Evolutionary conservation across 2,888 invertebrate genomes (phyloP), one percentile per base, ranked within the genome.

Genomic region (Acronicta leporina): DNA sequence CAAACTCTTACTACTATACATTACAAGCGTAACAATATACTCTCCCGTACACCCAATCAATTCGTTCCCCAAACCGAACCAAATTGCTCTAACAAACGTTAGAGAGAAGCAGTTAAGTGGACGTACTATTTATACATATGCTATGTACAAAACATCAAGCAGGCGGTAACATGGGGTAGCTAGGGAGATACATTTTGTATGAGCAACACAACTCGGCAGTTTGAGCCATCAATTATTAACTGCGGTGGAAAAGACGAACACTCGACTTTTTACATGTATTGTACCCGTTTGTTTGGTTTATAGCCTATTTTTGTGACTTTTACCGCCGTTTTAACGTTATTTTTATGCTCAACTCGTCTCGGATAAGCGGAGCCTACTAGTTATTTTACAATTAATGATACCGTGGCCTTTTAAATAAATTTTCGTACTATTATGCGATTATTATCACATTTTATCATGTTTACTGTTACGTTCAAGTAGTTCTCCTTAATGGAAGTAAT

Each of bases 151-250:
- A 78, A 76, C 83, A 86, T 85, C 81, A 81, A 85, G 82, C 86
- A 90, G 90, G 92, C 92, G 92, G 92, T 84, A 93, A 93, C 93
- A 90, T 76, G 83, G 88, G 89, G 90, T 85, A 88, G 87, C 84
- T 83, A 80, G 88, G 90, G 90, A 85, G 82, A 84, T 94, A 83
- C 92, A 94, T 94, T 92, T 92, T 94, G 86, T 87, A 94, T 91
- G 92, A 92, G 91, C 80, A 87, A 94, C 94, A 94, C 94, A 94
- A 92, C 94, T 94, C 94, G 89, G 92, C 94, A 93, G 94, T 94
- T 94, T 93, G 87, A 84, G 77, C 82, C 87, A 92, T 95, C 88
- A 90, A 94, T 92, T 94, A 95, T 95, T 94, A 87, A 94, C 83
- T 80, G 84, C 85, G 87, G 88, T 84, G 86, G 90, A 89, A 89